Percentiles rank a stretch among this genome's conserved stretches.
phyloP scores from a whole-genome alignment of 2,797 vertebrate genomes.

The Lepidocolaptes lacrymiger region DNA sequence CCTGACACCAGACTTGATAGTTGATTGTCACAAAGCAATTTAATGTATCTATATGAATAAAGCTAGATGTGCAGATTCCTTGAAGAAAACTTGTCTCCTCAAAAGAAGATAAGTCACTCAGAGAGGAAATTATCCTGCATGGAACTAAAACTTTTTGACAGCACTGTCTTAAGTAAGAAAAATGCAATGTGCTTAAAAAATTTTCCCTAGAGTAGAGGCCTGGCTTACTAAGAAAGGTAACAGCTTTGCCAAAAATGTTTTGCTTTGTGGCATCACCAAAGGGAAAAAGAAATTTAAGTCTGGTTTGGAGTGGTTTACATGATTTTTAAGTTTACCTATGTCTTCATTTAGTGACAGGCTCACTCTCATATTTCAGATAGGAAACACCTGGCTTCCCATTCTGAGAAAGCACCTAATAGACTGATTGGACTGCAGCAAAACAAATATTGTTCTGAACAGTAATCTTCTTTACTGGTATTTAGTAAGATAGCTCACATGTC shows the following conservation, averaged over 20 bases:
- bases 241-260: constrained; percentile 4
- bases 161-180: background rate
- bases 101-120: background rate
- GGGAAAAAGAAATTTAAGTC: background rate
- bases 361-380: background rate
- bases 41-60: background rate
- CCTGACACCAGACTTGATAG: background rate
- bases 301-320: background rate
- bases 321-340: background rate
- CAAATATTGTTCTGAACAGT: background rate
- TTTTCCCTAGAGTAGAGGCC: background rate
- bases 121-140: background rate
- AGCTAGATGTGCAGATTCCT: background rate
- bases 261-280: constrained; percentile 21
- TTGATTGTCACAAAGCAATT: constrained; percentile 15
- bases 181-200: background rate
- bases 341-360: background rate
- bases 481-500: background rate
- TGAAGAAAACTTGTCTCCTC: constrained; percentile 1
- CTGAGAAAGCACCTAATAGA: background rate
- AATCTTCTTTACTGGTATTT: background rate
- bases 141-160: background rate
- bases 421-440: background rate
- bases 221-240: constrained; percentile 1
- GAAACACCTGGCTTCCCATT: background rate